Evolutionary conservation across 2,113 vertebrate genomes (phyloP), one percentile per base, ranked within the genome.

Genomic region (Casuarius casuarius): DNA sequence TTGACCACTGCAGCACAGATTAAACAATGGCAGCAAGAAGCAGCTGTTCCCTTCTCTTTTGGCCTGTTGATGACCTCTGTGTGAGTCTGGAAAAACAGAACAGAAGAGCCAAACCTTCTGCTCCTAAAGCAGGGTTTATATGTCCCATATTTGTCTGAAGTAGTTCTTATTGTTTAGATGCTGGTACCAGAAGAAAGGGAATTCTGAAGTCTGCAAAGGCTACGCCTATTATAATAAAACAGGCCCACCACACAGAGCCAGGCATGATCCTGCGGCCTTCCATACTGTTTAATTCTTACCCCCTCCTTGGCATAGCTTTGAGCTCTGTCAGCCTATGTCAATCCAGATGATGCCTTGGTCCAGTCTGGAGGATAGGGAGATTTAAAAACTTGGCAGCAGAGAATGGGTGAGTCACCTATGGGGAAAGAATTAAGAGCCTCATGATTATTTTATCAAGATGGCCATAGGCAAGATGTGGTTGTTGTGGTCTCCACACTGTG

Each of bases 401-500:
- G 5, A 16, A 51, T 63, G 15, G 3, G 16, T 51, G 11, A 87
- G 12, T 85, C 40, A 46, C 4, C 3, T 56, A 3, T 22, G 5
- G 2, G 12, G 9, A 63, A 83, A 62, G 17, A 31, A 7, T 70
- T 40, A 18, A 48, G 11, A 23, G 12, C 4, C 12, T 78, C 5
- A 1, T 15, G 4, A 7, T 10, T 4, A 48, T 66, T 74, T 26
- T 6, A 22, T 67, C 31, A n/a, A 68, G 17, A 10, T 29, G 16
- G 5, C 7, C 2, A 3, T 26, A 26, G 65, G 6, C 16, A 65
- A 72, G 20, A 17, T 38, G 4, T 42, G 7, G 20, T 46, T 40
- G 2, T 42, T 70, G 16, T 56, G 21, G 85, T 72, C 23, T 19
- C 61, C 22, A 20, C 15, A 58, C 2, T 0, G 23, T 54, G 0